Conservation (phyloP, 2,888 invertebrate species). For the Sclerodermus sp. region DNA sequence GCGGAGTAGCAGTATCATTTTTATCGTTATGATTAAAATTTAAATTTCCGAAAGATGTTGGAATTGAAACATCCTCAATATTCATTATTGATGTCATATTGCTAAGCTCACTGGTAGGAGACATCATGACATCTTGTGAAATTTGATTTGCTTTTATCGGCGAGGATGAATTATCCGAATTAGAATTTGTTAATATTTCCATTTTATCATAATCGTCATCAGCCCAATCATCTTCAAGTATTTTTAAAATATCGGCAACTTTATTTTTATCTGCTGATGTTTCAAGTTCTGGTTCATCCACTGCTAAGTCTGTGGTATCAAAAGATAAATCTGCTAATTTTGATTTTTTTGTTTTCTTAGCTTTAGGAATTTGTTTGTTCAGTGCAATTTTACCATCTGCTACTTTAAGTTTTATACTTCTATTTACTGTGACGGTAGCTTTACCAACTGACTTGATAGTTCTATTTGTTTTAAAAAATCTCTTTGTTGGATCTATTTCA, state of each 20-base stretch:
- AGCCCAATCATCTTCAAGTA: slow-evolving; percentile 53
- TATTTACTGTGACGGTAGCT: slow-evolving; percentile 52
- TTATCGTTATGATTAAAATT: slow-evolving; percentile 16
- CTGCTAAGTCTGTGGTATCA: slow-evolving; percentile 50
- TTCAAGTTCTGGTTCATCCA: slow-evolving; percentile 48
- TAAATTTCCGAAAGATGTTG: slow-evolving; percentile 21
- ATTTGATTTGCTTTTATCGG: slow-evolving; percentile 35
- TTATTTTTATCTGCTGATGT: slow-evolving; percentile 37
- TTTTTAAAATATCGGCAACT: slow-evolving; percentile 48
- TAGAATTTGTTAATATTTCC: slow-evolving; percentile 22
- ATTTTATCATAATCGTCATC: slow-evolving; percentile 47
- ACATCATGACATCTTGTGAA: slow-evolving; percentile 41
- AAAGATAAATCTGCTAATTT: slow-evolving; percentile 33
- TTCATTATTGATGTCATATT: slow-evolving; percentile 61
- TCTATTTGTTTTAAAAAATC: slow-evolving; percentile 58
- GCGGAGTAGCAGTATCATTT: no score
- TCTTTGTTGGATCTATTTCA: slow-evolving; percentile 44
- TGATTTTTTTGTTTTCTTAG: slow-evolving; percentile 26
- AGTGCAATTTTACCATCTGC: slow-evolving; percentile 46
- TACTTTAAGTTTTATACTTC: slow-evolving; percentile 53
- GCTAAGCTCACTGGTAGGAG: slow-evolving; percentile 60
- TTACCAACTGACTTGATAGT: slow-evolving; percentile 32
- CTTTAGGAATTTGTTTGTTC: slow-evolving; percentile 3
- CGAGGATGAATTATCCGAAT: slow-evolving; percentile 16
- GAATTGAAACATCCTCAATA: slow-evolving; percentile 50